Conservation (phyloP, 1,140 invertebrate species). For the Ruditapes philippinarum region DNA sequence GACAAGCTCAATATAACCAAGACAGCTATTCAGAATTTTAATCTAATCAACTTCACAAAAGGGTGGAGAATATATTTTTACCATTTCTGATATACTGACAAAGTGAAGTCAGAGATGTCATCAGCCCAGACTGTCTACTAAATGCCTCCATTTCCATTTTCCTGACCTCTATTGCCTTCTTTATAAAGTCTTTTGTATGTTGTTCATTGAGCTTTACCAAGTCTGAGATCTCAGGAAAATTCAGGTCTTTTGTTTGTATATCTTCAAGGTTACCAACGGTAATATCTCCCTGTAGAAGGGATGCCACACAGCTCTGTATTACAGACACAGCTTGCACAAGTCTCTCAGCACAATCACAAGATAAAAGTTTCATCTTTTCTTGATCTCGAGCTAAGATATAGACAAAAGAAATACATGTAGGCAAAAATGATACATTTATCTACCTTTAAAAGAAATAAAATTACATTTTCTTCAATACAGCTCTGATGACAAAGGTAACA, state of each 20-base stretch:
- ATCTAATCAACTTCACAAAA: too few relatives aligned
- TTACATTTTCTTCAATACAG: too few relatives aligned
- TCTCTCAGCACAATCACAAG: neutral
- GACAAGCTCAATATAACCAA: too few relatives aligned
- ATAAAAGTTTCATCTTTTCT: neutral
- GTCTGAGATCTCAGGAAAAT: neutral
- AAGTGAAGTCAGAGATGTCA: neutral
- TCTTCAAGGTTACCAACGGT: neutral
- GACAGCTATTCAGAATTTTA: too few relatives aligned
- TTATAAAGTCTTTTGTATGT: neutral
- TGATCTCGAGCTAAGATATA: neutral
- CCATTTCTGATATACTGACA: constrained; percentile 5
- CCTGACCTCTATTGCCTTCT: neutral
- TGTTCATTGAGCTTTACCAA: neutral
- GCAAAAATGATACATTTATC: too few relatives aligned
- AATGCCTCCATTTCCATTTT: neutral
- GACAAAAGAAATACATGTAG: too few relatives aligned
- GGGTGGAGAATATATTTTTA: too few relatives aligned
- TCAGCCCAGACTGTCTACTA: neutral
- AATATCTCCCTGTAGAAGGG: neutral
- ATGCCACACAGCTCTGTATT: neutral
- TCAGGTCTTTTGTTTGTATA: neutral
- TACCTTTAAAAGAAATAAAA: too few relatives aligned
- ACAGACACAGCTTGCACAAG: neutral
- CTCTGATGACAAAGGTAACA: neutral